Base-by-base conservation (phyloP, 1,140 invertebrate species). In the Laodelphax striatellus region DNA sequence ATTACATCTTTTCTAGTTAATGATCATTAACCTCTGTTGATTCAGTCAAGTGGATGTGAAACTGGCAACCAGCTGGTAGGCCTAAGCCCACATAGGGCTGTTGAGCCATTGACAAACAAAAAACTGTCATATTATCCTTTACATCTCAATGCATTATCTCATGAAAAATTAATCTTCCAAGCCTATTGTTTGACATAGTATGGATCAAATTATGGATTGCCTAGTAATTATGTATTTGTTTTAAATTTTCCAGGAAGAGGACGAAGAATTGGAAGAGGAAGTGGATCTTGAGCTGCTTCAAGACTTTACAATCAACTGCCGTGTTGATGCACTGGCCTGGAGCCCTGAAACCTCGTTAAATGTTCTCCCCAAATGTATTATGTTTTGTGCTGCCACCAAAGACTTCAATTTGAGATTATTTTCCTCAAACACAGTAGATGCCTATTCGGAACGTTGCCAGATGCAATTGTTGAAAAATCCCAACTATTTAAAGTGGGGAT, bases 331-430 rank as follows among this genome's bases (percentile, higher is more conserved):
- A 2, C 65, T 85, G 5, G 73, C 77, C 34, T 79, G 83, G 72
- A 81, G 81, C 58, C 81, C 83, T 44, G 79, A 83, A 64, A 82
- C 82, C 22, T 82, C 80, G 6, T 63, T 85, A 1, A 79, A 72
- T 42, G 67, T 76, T 38, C 70, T 82, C 5, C 83, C 83, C 21
- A 82, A 80, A 70, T 73, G 77, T 66, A 65, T 85, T 13, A 71
- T 74, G 4, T 79, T 85, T 65, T 76, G 75, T 65, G 71, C 76
- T 8, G 82, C 79, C 44, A 77, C 77, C 13, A 72, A 75, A n/a
- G 77, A 82, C 68, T 78, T 76, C 58, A 77, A 77, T 62, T 70
- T 85, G 58, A 70, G 75, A 64, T 55, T 63, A 64, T 82, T 38
- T 81, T 77, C 61, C 75, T 73, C 52, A 80, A 80, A 83, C 69